Conservation (phyloP, 2,113 vertebrate species). For the Oryzias curvinotus region DNA sequence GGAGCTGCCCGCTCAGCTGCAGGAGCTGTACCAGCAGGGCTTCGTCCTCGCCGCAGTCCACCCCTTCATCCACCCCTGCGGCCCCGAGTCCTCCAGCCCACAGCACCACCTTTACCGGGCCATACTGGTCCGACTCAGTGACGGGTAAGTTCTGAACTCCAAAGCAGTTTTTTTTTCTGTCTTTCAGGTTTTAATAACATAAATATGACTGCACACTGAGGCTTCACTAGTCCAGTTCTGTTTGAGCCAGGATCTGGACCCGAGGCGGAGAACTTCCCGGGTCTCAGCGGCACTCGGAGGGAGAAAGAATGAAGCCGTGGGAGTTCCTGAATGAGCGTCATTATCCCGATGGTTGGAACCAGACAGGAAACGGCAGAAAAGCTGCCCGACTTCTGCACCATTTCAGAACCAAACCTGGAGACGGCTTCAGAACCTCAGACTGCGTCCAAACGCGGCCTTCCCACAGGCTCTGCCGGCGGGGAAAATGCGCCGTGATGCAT, state of each 20-base stretch:
- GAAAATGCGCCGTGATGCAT: not conserved
- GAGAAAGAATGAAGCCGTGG: conserved; percentile 34
- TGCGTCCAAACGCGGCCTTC: not conserved
- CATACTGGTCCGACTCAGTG: conserved; percentile 88
- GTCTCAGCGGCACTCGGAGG: conserved; percentile 24
- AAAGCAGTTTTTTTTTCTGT: not conserved
- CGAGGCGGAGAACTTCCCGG: conserved; percentile 15
- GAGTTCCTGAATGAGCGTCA: conserved; percentile 42
- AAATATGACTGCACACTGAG: not conserved
- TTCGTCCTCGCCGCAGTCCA: conserved; percentile 89
- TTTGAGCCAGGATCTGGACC: conserved; percentile 2
- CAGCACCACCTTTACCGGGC: conserved; percentile 93
- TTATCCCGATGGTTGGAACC: conserved; percentile 40
- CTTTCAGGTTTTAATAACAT: too few species aligned
- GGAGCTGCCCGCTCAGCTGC: conserved; percentile 90
- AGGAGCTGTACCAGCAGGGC: conserved; percentile 94
- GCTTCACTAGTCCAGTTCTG: conserved; percentile 2
- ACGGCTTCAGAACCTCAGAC: not conserved
- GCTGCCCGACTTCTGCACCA: conserved; percentile 13
- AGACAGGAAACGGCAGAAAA: conserved; percentile 13
- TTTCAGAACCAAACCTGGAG: not conserved
- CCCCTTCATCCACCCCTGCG: conserved; percentile 89
- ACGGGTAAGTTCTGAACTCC: conserved; percentile 81
- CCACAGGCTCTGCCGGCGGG: not conserved
- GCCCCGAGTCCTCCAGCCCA: conserved; percentile 81